Evolutionary conservation across 2,113 vertebrate species (phyloP).

Genomic region (Pomatorhinus ruficollis): DNA sequence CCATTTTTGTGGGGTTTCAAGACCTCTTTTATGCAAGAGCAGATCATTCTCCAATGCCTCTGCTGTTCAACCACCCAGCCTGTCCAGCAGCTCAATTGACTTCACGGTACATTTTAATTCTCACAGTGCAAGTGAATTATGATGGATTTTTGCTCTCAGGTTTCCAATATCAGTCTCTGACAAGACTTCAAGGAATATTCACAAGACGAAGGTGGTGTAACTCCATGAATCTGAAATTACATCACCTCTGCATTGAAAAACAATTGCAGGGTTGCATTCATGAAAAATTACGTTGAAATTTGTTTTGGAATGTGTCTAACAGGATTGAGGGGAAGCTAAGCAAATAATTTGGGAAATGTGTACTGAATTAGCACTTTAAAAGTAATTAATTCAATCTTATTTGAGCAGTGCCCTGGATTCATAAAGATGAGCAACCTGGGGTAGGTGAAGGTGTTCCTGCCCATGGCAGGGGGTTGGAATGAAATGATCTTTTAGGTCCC

Average conservation of each 20-base stretch:
- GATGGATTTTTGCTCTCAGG: background rate
- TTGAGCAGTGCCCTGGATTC: background rate
- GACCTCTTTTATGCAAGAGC: background rate
- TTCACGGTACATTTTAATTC: background rate
- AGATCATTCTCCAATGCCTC: background rate
- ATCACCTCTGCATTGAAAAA: background rate
- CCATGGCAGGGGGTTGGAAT: background rate
- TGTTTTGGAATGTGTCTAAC: background rate
- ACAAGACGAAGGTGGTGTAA: background rate
- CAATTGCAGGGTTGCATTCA: background rate
- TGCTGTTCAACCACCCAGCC: background rate
- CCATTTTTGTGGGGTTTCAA: background rate
- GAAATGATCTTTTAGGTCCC: background rate
- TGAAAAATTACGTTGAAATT: background rate
- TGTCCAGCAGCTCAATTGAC: background rate
- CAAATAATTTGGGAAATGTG: background rate
- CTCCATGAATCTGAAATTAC: background rate
- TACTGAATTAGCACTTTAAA: background rate
- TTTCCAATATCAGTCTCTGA: background rate
- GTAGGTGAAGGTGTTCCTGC: background rate
- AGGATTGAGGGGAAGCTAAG: background rate
- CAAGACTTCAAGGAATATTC: background rate
- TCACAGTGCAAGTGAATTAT: background rate
- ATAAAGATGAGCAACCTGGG: background rate
- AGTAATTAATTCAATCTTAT: background rate